These are phyloP conservation scores for Tinea semifulvella DNA, from an alignment of 2,888 invertebrate genomes.

Conservation along the genomic window DNA sequence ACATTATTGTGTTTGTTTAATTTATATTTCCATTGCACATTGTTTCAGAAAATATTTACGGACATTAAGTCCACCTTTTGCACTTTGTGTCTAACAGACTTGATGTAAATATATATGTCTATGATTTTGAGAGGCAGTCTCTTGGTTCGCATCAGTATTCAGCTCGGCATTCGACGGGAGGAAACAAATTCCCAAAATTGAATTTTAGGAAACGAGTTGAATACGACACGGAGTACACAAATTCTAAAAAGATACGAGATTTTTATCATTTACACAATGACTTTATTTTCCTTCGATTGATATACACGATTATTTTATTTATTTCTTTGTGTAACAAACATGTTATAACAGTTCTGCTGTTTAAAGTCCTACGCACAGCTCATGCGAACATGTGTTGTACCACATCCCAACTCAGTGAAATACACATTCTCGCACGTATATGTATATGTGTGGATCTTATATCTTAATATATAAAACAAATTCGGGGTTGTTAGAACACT, in stretches of 20 bases:
- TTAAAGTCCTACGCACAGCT: too few relatives aligned
- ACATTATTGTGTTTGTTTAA: too few relatives aligned
- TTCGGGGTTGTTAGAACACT: too few relatives aligned
- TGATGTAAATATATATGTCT: background rate
- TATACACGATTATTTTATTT: background rate
- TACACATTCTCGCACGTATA: too few relatives aligned
- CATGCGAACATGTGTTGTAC: too few relatives aligned
- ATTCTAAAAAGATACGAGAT: conserved; percentile 56
- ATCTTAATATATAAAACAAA: too few relatives aligned
- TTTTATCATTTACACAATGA: conserved; percentile 58
- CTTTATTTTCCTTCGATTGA: conserved; percentile 28
- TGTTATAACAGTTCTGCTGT: too few relatives aligned
- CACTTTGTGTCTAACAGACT: background rate
- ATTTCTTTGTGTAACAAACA: too few relatives aligned
- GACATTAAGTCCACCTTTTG: too few relatives aligned
- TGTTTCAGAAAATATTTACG: background rate
- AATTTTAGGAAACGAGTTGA: conserved; percentile 66
- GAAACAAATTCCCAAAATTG: conserved; percentile 68
- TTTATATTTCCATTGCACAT: background rate
- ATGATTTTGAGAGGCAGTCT: conserved; percentile 8
- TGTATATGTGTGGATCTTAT: too few relatives aligned
- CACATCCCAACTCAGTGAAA: too few relatives aligned
- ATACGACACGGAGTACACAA: conserved; percentile 60
- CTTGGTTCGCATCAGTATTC: conserved; percentile 51
- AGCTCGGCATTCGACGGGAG: conserved; percentile 50